Percentiles rank a stretch among this genome's conserved stretches.
Conservation (phyloP, 2,113 vertebrate species). For the Sinocyclocheilus rhinocerous region DNA sequence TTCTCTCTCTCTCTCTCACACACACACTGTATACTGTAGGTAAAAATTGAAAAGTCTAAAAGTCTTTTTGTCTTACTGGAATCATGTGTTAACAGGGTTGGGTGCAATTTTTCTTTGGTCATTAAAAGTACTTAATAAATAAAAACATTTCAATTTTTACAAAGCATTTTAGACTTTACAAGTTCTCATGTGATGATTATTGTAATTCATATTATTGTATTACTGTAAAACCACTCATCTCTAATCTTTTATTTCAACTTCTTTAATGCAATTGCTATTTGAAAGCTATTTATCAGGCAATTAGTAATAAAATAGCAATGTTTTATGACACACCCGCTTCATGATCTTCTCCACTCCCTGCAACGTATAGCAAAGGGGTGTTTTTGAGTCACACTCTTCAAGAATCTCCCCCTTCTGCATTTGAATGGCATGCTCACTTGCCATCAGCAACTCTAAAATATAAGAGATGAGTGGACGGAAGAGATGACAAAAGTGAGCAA, state of each 20-base stretch:
- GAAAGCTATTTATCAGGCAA: neutral
- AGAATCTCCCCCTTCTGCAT: constrained; percentile 77
- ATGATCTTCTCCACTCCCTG: constrained; percentile 78
- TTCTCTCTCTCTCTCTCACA: too few species aligned
- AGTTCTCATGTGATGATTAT: neutral
- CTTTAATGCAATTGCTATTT: neutral
- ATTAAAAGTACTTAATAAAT: neutral
- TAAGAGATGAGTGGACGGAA: neutral
- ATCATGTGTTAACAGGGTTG: neutral
- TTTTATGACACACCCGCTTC: constrained; percentile 73
- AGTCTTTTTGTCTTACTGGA: neutral
- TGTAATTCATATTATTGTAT: neutral
- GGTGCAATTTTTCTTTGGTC: neutral
- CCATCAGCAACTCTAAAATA: constrained; percentile 74
- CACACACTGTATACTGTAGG: neutral
- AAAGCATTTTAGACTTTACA: neutral
- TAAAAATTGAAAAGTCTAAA: neutral
- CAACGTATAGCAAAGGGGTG: constrained; percentile 73
- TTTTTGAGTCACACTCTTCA: constrained; percentile 70
- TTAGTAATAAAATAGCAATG: neutral
- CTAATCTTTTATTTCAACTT: neutral
- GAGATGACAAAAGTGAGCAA: neutral
- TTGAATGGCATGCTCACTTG: constrained; percentile 67
- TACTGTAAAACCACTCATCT: neutral
- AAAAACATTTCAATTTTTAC: neutral